Conservation (phyloP, 2,888 invertebrate species). For the Antheraea yamamai region DNA sequence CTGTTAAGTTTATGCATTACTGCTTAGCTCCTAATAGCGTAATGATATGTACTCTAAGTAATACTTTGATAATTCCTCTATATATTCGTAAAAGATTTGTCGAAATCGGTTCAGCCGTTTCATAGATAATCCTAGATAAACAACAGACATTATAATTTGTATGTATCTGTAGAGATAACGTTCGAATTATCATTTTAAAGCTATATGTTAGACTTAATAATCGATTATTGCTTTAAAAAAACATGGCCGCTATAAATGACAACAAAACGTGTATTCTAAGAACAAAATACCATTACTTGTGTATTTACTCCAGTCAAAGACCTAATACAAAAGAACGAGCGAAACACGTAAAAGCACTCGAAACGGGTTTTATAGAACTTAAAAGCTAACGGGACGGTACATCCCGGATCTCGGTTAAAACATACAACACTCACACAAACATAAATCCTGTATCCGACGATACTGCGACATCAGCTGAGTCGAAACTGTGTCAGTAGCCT, state of each 20-base stretch:
- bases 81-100: too few relatives aligned
- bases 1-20: too few relatives aligned
- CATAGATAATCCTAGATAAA: neutral
- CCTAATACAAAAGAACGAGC: conserved; percentile 39
- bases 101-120: too few relatives aligned
- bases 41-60: too few relatives aligned
- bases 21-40: too few relatives aligned
- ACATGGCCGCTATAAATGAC: conserved; percentile 15
- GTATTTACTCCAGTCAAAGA: conserved; percentile 33
- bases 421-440: conserved; percentile 47
- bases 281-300: neutral
- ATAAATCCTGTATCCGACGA: conserved; percentile 14
- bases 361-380: conserved; percentile 49
- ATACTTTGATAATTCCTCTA: too few relatives aligned
- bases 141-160: neutral
- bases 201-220: neutral
- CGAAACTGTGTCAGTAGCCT: conserved; percentile 74
- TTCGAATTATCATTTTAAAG: neutral
- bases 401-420: conserved; percentile 64
- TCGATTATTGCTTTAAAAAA: neutral
- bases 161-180: neutral
- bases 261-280: conserved; percentile 26
- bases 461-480: conserved; percentile 62
- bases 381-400: conserved; percentile 57
- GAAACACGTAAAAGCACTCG: conserved; percentile 42